Conservation (phyloP, 2,113 vertebrate species). For the Perccottus glenii region DNA sequence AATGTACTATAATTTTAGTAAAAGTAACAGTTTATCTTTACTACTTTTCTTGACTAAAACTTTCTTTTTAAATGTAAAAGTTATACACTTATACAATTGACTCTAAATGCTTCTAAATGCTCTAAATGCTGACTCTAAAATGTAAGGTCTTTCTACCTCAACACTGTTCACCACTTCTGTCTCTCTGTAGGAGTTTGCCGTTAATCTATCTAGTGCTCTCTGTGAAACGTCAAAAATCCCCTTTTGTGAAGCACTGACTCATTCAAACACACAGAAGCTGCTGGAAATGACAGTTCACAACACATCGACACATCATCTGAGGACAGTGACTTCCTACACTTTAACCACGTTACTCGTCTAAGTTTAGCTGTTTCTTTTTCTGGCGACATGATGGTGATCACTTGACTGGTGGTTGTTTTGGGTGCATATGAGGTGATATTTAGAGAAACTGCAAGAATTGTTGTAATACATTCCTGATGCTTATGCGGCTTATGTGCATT, state of each 20-base stretch:
- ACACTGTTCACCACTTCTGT: neutral
- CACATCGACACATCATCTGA: neutral
- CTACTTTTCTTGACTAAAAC: too few species aligned
- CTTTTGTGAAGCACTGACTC: conserved; percentile 18
- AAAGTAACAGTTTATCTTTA: too few species aligned
- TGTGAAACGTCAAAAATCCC: conserved; percentile 15
- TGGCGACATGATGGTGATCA: neutral
- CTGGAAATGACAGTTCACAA: conserved; percentile 39
- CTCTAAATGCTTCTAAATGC: too few species aligned
- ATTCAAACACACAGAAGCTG: conserved; percentile 33
- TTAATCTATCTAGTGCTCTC: too few species aligned
- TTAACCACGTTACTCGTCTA: neutral
- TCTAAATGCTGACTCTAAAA: too few species aligned
- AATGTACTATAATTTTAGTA: too few species aligned
- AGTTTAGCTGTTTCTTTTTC: neutral
- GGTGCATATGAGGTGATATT: neutral
- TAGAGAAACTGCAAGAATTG: too few species aligned
- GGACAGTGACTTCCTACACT: conserved; percentile 20
- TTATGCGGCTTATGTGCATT: too few species aligned
- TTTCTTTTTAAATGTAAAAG: too few species aligned
- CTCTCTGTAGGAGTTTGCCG: neutral
- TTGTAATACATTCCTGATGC: too few species aligned
- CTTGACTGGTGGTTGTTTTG: neutral
- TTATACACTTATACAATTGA: too few species aligned
- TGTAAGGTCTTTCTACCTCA: neutral